These are phyloP conservation scores for Anomalospiza imberbis DNA, from an alignment of 2,797 vertebrate genomes.

Conservation along the genomic window DNA sequence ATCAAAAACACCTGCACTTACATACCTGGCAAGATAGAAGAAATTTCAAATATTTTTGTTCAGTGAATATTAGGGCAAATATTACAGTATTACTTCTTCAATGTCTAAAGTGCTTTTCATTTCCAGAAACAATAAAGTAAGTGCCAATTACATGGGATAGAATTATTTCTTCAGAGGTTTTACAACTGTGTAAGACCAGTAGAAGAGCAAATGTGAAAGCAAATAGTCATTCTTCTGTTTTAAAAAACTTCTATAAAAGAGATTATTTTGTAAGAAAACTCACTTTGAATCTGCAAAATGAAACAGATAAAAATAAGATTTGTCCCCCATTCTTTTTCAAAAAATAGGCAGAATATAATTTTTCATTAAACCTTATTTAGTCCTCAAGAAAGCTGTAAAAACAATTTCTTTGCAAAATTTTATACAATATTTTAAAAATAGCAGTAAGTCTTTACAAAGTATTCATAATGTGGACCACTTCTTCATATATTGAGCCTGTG, in stretches of 20 bases:
- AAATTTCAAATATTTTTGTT: background rate
- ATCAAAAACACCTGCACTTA: background rate
- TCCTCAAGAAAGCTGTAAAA: background rate
- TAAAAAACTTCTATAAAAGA: background rate
- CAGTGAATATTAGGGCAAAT: background rate
- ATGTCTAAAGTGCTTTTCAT: background rate
- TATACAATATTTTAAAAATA: background rate
- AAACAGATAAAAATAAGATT: background rate
- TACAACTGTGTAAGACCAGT: background rate
- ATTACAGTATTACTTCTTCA: background rate
- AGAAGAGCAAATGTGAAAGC: background rate
- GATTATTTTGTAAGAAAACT: background rate
- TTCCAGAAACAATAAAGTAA: background rate
- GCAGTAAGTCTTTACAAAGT: background rate
- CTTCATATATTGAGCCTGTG: background rate
- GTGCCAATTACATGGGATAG: background rate
- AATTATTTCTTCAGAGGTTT: background rate
- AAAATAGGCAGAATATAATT: background rate
- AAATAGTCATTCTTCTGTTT: background rate
- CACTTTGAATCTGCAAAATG: background rate
- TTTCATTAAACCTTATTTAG: background rate
- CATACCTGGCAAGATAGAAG: background rate
- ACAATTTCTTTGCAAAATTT: background rate
- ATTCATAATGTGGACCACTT: background rate
- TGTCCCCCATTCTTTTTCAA: background rate